Evolutionary conservation across 35 echinoderm and acorn worm genomes (phyloP), one percentile per base, ranked within the genome.

Genomic region (Patiria miniata): DNA sequence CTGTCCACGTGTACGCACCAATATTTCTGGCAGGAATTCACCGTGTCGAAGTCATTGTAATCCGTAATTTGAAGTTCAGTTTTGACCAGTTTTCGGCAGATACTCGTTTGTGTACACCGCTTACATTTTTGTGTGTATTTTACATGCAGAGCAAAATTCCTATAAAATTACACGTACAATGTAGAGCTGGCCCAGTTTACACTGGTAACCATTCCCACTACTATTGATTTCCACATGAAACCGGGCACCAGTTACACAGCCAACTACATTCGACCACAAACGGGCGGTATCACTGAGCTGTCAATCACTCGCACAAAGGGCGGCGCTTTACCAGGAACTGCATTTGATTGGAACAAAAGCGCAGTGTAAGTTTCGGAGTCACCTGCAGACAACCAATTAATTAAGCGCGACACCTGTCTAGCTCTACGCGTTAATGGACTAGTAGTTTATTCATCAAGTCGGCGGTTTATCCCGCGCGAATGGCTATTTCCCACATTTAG

Each of bases 311-410:
- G 29, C 26, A 73, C 65, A 73, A 73, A 73, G 65, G 65, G 26
- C 26, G 65, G 23, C 14, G 26, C 34, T 32, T 34, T 73, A 32
- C 65, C 26, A 73, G 65, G 65, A 30, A 73, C 65, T 30, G 34
- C 26, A 14, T 73, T 73, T 73, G 65, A 73, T 73, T 73, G 65
- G 65, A 73, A 73, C 65, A 73, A 73, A 73, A 73, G 65, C 65
- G 34, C 65, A 32, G 26, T 28, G 34, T 22, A 30, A n/a, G 57
- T 60, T 60, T 55, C 28, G 19, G 34, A 23, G 65, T 73, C 26
- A 73, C 65, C 65, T 2, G 65, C 57, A 60, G 57, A n/a, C 34
- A 30, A 10, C 65, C 65, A 73, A 30, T 73, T 28, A 28, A 73
- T 73, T 28, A 73, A 30, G 65, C 26, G 16, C 65, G 9, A 73